phyloP scores from a whole-genome alignment of 2,888 invertebrate species.

The Cataglyphis rosenhaueri region DNA sequence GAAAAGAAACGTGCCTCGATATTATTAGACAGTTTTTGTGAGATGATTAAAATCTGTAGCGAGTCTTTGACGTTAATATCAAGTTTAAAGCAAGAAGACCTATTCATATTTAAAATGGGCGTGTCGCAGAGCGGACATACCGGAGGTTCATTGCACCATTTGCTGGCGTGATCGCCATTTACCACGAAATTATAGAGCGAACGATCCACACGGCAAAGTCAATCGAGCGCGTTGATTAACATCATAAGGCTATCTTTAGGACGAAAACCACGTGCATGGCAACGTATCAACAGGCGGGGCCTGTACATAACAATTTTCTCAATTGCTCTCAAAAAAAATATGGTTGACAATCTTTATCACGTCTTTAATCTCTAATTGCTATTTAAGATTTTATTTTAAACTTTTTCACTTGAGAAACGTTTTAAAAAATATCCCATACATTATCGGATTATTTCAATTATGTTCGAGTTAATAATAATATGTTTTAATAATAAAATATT shows the following conservation, averaged over 20 bases:
- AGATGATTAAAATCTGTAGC: background rate
- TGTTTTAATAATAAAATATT: background rate
- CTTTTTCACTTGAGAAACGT: background rate
- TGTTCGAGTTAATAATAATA: background rate
- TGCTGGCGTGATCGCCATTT: slow-evolving; percentile 67
- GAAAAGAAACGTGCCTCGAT: background rate
- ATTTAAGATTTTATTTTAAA: slow-evolving; percentile 2
- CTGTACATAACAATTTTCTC: slow-evolving; percentile 27
- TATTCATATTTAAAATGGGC: slow-evolving; percentile 69
- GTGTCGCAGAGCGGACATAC: slow-evolving; percentile 50
- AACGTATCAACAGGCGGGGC: slow-evolving; percentile 17
- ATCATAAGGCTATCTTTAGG: slow-evolving; percentile 58
- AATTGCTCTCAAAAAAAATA: slow-evolving; percentile 13
- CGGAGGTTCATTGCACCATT: slow-evolving; percentile 63
- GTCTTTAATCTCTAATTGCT: slow-evolving; percentile 1
- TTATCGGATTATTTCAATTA: background rate
- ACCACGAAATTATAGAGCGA: slow-evolving; percentile 73
- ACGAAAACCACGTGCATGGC: slow-evolving; percentile 26
- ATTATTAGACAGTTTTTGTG: background rate
- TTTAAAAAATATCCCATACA: background rate
- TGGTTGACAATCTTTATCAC: slow-evolving; percentile 17
- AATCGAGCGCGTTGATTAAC: slow-evolving; percentile 70
- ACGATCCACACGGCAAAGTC: slow-evolving; percentile 57
- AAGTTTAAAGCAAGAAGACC: slow-evolving; percentile 7
- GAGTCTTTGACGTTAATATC: background rate